Evolutionary conservation across 2,888 invertebrate genomes (phyloP).

Genomic region (Gibbula magus): DNA sequence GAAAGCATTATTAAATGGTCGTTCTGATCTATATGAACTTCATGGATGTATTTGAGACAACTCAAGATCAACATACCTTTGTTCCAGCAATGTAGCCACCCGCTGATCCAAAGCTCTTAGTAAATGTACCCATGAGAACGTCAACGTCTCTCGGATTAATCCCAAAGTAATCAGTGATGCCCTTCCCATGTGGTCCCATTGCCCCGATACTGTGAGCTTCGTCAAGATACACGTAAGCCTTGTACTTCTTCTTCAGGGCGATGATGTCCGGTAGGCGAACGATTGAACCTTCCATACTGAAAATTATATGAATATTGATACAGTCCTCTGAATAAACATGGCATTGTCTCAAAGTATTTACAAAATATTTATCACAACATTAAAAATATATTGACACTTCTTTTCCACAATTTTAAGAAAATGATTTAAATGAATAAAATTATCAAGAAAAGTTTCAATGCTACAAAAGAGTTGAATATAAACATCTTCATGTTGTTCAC

Average conservation of each 20-base stretch:
- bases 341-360: neutral
- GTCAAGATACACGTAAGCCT: slow-evolving; percentile 95
- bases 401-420: no score
- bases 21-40: no score
- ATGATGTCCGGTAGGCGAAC: slow-evolving; percentile 91
- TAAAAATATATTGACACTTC: no score
- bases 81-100: slow-evolving; percentile 97
- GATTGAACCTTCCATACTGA: slow-evolving; percentile 96
- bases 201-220: slow-evolving; percentile 99
- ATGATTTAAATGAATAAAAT: no score
- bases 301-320: slow-evolving; percentile 32
- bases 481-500: no score
- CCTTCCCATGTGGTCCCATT: slow-evolving; percentile 89
- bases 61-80: slow-evolving; percentile 79
- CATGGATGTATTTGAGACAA: no score
- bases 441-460: no score
- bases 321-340: neutral
- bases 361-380: no score
- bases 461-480: no score
- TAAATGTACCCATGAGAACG: slow-evolving; percentile 96
- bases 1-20: no score
- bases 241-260: slow-evolving; percentile 93
- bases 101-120: slow-evolving; percentile 97
- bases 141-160: slow-evolving; percentile 90
- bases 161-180: slow-evolving; percentile 90